These are phyloP conservation scores for Cardiocondyla obscurior DNA, from an alignment of 1,140 invertebrate species.

Conservation along the genomic window DNA sequence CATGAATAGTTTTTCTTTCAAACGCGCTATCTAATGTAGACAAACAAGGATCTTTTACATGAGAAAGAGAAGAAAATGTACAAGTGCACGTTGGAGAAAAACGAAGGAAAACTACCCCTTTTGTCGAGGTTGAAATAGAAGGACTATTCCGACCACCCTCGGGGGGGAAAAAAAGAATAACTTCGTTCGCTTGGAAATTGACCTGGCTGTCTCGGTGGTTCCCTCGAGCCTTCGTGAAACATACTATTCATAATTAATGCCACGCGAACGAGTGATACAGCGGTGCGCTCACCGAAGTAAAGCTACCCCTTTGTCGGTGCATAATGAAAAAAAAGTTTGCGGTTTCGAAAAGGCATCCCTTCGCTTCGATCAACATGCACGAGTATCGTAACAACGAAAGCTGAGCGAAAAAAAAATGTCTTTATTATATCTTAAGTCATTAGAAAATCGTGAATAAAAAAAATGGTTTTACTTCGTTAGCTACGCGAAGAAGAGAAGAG, in stretches of 20 bases:
- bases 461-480: background rate
- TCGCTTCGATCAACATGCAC: background rate
- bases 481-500: background rate
- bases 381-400: background rate
- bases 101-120: conserved; percentile 19
- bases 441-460: background rate
- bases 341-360: background rate
- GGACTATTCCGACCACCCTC: background rate
- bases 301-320: background rate
- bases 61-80: background rate
- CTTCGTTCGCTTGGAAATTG: conserved; percentile 23
- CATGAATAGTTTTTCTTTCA: background rate
- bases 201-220: background rate
- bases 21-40: background rate
- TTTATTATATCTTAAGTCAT: background rate
- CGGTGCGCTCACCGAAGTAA: conserved; percentile 10
- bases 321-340: background rate
- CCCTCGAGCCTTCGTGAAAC: conserved; percentile 11
- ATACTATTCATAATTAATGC: conserved; percentile 36
- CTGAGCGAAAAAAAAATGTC: background rate
- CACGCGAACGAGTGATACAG: background rate
- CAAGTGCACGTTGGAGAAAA: conserved; percentile 6
- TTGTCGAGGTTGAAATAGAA: conserved; percentile 13
- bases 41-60: background rate
- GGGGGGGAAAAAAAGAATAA: background rate